Base-by-base conservation (phyloP, 2,113 vertebrate species). In the Ammodytes marinus region DNA sequence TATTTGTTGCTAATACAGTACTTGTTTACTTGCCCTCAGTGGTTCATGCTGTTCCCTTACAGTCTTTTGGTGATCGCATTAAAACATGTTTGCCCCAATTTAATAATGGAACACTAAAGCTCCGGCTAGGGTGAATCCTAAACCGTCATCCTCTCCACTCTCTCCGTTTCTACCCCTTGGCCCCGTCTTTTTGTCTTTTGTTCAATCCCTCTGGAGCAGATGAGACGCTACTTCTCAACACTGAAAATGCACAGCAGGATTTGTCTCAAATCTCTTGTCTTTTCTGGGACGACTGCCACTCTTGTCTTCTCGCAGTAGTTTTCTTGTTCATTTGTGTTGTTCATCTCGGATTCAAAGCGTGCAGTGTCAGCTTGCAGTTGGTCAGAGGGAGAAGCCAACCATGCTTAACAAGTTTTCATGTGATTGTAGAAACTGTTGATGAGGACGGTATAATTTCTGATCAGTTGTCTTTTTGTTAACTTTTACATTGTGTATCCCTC, bases 191-290 rank as follows among this genome's bases (percentile, higher is more conserved):
- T 65, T 76, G 80, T 77, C 50, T 83, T 27, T 69, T 69, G 74
- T 66, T 79, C 82, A 67, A 76, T 83, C 87, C 82, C 82, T 67
- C 69, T 27, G 55, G 76, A 89, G 82, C 74, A 88, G 83, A 94
- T 90, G 84, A 88, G 79, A 93, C 67, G 83, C 87, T 53, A 15
- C 80, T 63, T 65, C 61, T 71, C 14, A 46, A 52, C 58, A 89
- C 82, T 79, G 82, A 86, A 92, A 87, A 67, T 27, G 68, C 77
- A 79, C 84, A 77, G 80, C 77, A 83, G 85, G 82, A 89, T 91
- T 91, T 89, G 79, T 84, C 45, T 85, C 47, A 86, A 76, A 86
- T 86, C 82, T 82, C 76, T 81, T 27, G 58, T 70, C 54, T 86
- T 84, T 87, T 87, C 77, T 74, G 77, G 80, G 83, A 89, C 0